Conservation (phyloP, 2,888 invertebrate species). For the Epistrophella euchroma region DNA sequence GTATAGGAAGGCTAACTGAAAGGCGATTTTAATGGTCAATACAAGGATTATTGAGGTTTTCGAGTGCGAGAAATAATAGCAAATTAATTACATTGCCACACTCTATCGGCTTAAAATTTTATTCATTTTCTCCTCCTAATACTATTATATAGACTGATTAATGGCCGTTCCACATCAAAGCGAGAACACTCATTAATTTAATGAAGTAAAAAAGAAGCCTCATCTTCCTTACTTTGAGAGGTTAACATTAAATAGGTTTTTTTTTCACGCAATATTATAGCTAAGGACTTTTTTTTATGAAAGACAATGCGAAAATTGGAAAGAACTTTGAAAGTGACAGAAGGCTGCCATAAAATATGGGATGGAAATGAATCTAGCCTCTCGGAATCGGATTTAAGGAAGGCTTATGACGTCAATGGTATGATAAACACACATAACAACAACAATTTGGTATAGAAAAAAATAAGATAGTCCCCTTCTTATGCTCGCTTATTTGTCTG, state of each 20-base stretch:
- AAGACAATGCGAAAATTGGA: not conserved
- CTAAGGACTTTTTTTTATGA: not conserved
- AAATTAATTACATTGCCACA: constrained; percentile 66
- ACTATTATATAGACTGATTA: not conserved
- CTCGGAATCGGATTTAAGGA: not conserved
- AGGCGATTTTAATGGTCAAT: constrained; percentile 49
- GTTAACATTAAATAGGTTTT: not conserved
- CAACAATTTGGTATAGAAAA: too few relatives aligned
- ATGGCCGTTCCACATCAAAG: constrained; percentile 11
- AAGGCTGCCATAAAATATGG: not conserved
- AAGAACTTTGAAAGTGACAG: not conserved
- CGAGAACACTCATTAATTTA: constrained; percentile 21
- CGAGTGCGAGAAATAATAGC: constrained; percentile 60
- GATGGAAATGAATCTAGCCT: not conserved
- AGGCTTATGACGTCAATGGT: not conserved
- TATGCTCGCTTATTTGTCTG: too few relatives aligned
- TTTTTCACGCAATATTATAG: constrained; percentile 1
- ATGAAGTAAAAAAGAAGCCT: constrained; percentile 15
- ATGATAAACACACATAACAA: too few relatives aligned
- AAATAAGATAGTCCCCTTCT: too few relatives aligned
- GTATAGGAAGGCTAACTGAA: not conserved
- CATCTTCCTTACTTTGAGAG: not conserved
- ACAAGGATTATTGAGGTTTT: constrained; percentile 51
- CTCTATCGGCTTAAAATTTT: constrained; percentile 49
- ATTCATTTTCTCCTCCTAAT: constrained; percentile 6